These are phyloP conservation scores for Gracilinanus agilis DNA, from an alignment of 2,113 vertebrate species.

Conservation along the genomic window DNA sequence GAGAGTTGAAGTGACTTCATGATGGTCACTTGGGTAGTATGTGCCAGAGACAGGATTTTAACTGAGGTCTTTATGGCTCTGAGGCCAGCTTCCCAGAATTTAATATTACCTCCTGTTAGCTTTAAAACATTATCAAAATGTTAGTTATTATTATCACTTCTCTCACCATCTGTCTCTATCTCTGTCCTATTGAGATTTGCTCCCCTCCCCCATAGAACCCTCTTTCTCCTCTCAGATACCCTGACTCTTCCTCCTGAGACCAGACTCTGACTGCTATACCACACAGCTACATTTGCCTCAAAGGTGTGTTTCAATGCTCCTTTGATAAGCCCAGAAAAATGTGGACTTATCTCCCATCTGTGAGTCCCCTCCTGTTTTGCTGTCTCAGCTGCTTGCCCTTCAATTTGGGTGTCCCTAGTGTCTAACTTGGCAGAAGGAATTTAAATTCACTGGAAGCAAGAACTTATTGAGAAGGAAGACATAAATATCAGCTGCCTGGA, in stretches of 20 bases:
- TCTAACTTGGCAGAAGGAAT: conserved; percentile 43
- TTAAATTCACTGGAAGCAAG: conserved; percentile 56
- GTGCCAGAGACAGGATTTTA: not conserved
- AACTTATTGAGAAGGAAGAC: conserved; percentile 18
- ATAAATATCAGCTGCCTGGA: not conserved
- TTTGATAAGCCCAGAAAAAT: not conserved
- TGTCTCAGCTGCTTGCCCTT: not conserved
- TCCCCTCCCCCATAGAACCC: not conserved
- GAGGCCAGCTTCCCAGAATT: not conserved
- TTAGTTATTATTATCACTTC: not conserved
- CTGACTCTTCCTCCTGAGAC: not conserved
- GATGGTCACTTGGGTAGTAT: not conserved
- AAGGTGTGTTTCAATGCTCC: not conserved
- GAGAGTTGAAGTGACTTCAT: not conserved
- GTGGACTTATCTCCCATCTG: not conserved
- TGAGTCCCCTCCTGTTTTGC: not conserved
- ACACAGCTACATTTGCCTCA: not conserved
- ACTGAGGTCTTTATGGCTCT: not conserved
- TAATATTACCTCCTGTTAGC: not conserved
- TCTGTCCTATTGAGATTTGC: not conserved
- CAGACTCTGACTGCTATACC: not conserved
- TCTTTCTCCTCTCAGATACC: not conserved
- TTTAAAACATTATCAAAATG: not conserved
- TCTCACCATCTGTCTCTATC: not conserved
- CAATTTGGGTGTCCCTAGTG: conserved; percentile 16